Base-by-base conservation (phyloP, 2,888 invertebrate species). In the Drosophila parthenogenetica region DNA sequence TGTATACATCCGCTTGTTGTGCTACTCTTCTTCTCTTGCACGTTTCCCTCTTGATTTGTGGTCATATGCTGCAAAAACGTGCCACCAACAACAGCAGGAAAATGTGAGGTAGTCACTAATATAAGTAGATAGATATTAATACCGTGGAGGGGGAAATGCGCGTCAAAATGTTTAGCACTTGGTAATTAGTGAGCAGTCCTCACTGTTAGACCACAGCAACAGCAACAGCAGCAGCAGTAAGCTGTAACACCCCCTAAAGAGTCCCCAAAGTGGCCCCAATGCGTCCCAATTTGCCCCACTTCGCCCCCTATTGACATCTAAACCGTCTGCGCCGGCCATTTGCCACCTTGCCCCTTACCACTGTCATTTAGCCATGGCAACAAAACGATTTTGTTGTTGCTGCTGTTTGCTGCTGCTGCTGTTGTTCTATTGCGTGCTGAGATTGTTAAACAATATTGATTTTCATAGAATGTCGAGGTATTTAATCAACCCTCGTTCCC, bases 391-490 rank as follows among this genome's bases (percentile, higher is more conserved):
- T 11, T 48, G 29, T 16, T 43, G 59, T 35, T 59, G 42, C 22
- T 57, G 32, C 4, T 39, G 45, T 1, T 11, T 39, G 45, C 1
- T 11, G 45, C 7, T 46, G 57, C 13, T 50, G 22, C 17, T 40
- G 29, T 55, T 62, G 62, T 40, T 61, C 65, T 79, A 79, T 81
- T 87, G 87, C 80, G 80, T 82, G 86, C 66, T 55, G 66, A 69
- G 80, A 85, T 77, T 82, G 60, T 69, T 79, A 67, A 85, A 40
- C 67, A 70, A 73, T 75, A 87, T 87, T 82, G 87, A 83, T 87
- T 83, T 85, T 67, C 60, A 58, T 72, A 59, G 55, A 40, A 69
- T 55, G 68, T 59, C 46, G 45, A 54, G 58, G 79, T 71, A 73
- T 83, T 81, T 76, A 76, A 81, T 84, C 64, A 84, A 62, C 45